Evolutionary conservation across 2,113 vertebrate genomes (phyloP), one percentile per base, ranked within the genome.

Genomic region (Nestor notabilis): DNA sequence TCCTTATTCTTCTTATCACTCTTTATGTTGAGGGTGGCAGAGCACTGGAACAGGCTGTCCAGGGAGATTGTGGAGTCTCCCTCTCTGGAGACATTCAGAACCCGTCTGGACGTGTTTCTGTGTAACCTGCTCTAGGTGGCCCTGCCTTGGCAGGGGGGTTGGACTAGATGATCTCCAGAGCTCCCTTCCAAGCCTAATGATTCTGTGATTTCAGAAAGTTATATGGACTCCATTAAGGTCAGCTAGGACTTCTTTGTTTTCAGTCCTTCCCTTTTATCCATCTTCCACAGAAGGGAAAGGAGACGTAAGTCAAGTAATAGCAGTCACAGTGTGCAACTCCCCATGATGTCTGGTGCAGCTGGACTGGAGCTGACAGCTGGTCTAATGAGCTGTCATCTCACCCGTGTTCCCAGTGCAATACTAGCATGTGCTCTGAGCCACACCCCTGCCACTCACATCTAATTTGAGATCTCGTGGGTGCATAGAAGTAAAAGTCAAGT

Each of bases 401-500:
- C 47, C 60, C 3, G 0, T 52, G 43, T 52, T 95, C 86, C 69
- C 91, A 78, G 68, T 12, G 64, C 39, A 83, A 31, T 31, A 18
- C 24, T 11, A 11, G 61, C 1, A 1, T 17, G 68, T 80, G 49
- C 72, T 87, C 60, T 0, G 5, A 86, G 77, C 77, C 87, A 60
- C 75, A 66, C 18, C 43, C 65, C 43, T 5, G 27, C 49, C 72
- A 78, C 43, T 93, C 18, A 4, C 68, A 23, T 39, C 53, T 91
- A 43, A 43, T 84, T 87, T 82, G 72, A 84, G 55, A 82, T 33
- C 77, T 84, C 21, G 12, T 89, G 87, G 69, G 52, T 91, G 56
- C 74, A 28, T 13, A 91, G 50, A 87, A 87, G 85, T 77, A 72
- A 49, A 89, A 95, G 81, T 94, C 74, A 94, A 89, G 93, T 96